Percentiles rank a stretch among this genome's conserved stretches.
Evolutionary conservation across 2,797 vertebrate species (phyloP).

Genomic region (Labeo calbasu): DNA sequence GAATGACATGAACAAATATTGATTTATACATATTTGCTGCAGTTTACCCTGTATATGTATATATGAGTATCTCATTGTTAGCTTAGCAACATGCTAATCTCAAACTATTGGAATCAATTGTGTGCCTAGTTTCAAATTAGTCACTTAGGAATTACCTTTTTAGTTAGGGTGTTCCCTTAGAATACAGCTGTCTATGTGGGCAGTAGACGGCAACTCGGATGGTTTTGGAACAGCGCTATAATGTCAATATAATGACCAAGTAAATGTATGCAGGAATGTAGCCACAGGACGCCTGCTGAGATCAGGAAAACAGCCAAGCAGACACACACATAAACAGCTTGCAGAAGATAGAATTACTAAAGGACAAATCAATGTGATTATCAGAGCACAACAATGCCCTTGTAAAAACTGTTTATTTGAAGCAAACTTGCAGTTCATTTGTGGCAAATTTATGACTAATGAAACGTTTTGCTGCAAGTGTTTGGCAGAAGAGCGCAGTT

Average conservation of each 20-base stretch:
- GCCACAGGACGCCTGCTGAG: conserved; percentile 19
- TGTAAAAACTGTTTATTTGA: conserved; percentile 20
- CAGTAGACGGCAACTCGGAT: background rate
- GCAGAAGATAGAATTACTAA: conserved; percentile 6
- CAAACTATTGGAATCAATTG: background rate
- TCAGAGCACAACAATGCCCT: background rate
- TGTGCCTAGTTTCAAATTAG: background rate
- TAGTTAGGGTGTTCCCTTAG: background rate
- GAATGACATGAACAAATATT: background rate
- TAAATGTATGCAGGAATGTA: conserved; percentile 21
- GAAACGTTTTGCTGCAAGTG: background rate
- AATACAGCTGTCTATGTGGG: background rate
- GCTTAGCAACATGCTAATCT: background rate
- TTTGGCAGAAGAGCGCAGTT: conserved; percentile 6
- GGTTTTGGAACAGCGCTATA: background rate
- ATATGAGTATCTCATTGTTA: background rate
- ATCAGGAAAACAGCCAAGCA: conserved; percentile 20
- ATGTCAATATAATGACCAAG: conserved; percentile 14
- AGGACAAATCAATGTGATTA: conserved; percentile 26
- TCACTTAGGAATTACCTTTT: background rate
- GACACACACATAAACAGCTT: background rate
- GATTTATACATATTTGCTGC: background rate
- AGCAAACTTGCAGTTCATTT: background rate
- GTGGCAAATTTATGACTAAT: conserved; percentile 27
- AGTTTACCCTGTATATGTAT: background rate